These are phyloP conservation scores for Amia ocellicauda DNA, from an alignment of 2,113 vertebrate genomes.

Conservation along the genomic window DNA sequence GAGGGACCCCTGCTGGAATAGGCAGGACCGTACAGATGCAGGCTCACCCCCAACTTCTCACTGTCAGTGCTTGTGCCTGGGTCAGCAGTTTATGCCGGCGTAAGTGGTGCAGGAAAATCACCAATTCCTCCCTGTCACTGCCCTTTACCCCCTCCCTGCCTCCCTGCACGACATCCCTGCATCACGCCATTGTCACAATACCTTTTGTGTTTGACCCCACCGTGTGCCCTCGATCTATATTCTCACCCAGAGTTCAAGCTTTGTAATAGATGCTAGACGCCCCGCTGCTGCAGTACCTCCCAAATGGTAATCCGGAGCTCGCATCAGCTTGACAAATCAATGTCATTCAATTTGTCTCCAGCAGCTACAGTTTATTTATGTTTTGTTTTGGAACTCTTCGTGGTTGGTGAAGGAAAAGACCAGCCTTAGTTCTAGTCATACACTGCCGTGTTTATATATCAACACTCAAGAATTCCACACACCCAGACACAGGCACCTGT, in stretches of 20 bases:
- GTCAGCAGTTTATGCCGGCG: conserved; percentile 49
- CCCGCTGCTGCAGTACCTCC: not conserved
- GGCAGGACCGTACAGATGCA: conserved; percentile 33
- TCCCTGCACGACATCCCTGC: not conserved
- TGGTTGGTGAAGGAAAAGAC: too few relatives aligned
- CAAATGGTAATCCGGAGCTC: not conserved
- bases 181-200: not conserved
- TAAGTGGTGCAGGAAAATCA: conserved; percentile 39
- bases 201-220: not conserved
- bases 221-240: too few relatives aligned
- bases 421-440: too few relatives aligned
- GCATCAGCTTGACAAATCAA: not conserved
- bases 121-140: not conserved
- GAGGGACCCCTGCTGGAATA: conserved; percentile 27
- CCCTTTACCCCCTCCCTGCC: not conserved
- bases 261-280: too few relatives aligned
- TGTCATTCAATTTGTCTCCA: not conserved
- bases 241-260: too few relatives aligned
- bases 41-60: conserved; percentile 44
- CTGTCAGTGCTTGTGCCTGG: conserved; percentile 50
- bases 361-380: not conserved
- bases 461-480: too few relatives aligned
- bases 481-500: too few relatives aligned
- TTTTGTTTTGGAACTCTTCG: too few relatives aligned
- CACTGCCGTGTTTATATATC: too few relatives aligned